phyloP scores from a whole-genome alignment of 2,113 vertebrate species.

The Sinocyclocheilus anshuiensis region DNA sequence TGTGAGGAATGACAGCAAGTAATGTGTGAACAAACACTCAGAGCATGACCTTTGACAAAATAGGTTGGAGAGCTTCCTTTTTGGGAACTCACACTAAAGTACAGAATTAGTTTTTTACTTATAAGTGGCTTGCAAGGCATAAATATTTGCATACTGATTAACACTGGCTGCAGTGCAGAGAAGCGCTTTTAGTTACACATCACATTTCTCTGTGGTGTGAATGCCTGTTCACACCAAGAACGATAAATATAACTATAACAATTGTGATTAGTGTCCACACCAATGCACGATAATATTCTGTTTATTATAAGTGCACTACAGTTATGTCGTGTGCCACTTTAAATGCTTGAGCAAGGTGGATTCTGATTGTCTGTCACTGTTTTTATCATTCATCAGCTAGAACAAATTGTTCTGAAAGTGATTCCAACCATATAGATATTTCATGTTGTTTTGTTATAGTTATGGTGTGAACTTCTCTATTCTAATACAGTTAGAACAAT shows the following conservation, averaged over 20 bases:
- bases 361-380: not conserved
- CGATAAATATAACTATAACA: not conserved
- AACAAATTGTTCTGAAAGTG: not conserved
- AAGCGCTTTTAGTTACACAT: not conserved
- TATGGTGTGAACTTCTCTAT: not conserved
- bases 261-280: no score
- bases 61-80: constrained; percentile 24
- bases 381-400: not conserved
- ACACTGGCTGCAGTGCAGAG: not conserved
- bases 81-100: constrained; percentile 47
- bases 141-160: not conserved
- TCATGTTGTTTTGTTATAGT: not conserved
- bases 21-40: constrained; percentile 7
- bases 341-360: not conserved
- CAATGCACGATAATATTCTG: not conserved
- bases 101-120: constrained; percentile 6
- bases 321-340: not conserved
- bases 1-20: constrained; percentile 10
- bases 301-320: not conserved
- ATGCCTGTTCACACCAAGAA: not conserved
- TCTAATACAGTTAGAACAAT: not conserved
- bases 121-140: not conserved
- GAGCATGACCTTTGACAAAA: constrained; percentile 22
- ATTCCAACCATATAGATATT: not conserved
- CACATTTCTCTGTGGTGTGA: not conserved